Evolutionary conservation across 2,888 invertebrate genomes (phyloP), one percentile per base, ranked within the genome.

Genomic region (Stictocephala bisonia): DNA sequence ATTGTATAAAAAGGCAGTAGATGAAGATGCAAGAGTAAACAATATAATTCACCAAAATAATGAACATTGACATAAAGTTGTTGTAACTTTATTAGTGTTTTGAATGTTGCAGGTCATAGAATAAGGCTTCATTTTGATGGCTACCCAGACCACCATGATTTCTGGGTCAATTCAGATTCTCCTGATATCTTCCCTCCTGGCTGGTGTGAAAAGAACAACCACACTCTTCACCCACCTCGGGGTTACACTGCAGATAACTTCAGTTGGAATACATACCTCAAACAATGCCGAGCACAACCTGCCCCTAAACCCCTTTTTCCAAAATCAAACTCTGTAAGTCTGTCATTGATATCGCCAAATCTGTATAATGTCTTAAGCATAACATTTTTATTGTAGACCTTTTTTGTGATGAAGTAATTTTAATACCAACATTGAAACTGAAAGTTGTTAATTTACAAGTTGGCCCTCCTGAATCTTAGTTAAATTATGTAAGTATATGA

Each of bases 161-260:
- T 94, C 84, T 98, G 97, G 97, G 89, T 92, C 40, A 96, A 97
- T 83, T 93, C 94, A 0, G 95, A 97, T 83, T 94, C 93, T n/a
- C 87, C 90, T 81, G 94, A 96, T 82, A 92, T 98, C 72, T 97
- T 97, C 83, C 96, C 96, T 6, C 89, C 92, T 29, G 95, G 96
- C n/a, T 98, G 96, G 94, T 95, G 96, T 82, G 93, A 94, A 81
- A 92, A 92, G 83, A 94, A 93, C 79, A 89, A 90, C 0, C 92
- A 94, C 71, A 84, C 87, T 26, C 84, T 98, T 73, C 91, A 92
- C 80, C 93, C 95, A 2, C 97, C 97, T 0, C 90, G 90, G 74
- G 90, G 90, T 15, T 89, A 87, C 79, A 86, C 85, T 0, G 80
- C 86, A 1, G 84, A 85, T 0, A 86, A 85, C 60, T 97, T 97